Evolutionary conservation across 2,888 invertebrate genomes (phyloP).

Genomic region (Bursaphelenchus okinawaensis): DNA sequence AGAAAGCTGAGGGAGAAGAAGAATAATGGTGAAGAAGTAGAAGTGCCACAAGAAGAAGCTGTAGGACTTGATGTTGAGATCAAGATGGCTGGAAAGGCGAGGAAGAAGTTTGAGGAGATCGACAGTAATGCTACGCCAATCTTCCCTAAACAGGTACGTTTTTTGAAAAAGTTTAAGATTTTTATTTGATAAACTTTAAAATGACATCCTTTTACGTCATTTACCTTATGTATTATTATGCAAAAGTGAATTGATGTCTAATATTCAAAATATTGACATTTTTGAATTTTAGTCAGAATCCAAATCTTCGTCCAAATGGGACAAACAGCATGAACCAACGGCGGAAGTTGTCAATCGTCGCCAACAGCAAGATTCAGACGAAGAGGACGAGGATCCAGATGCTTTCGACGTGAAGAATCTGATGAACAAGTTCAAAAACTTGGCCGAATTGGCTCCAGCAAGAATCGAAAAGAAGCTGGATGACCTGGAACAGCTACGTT

Average conservation of each 20-base stretch:
- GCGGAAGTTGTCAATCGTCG: conserved; percentile 53
- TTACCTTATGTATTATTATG: background rate
- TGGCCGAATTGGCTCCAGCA: conserved; percentile 35
- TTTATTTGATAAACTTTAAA: too few relatives aligned
- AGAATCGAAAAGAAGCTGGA: conserved; percentile 36
- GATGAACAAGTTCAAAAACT: conserved; percentile 58
- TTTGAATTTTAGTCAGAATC: conserved; percentile 27
- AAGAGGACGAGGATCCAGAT: conserved; percentile 39
- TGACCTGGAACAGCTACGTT: conserved; percentile 34
- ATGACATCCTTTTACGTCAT: too few relatives aligned
- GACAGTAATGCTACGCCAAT: conserved; percentile 62
- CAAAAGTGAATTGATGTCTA: background rate
- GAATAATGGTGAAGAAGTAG: conserved; percentile 13
- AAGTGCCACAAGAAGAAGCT: conserved; percentile 11
- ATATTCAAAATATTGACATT: background rate
- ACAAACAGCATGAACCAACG: conserved; percentile 45
- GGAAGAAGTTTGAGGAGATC: conserved; percentile 80
- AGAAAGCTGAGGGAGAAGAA: conserved; percentile 44
- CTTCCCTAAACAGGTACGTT: conserved; percentile 14
- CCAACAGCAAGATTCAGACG: conserved; percentile 11
- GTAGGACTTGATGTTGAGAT: conserved; percentile 49
- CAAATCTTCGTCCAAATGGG: conserved; percentile 41
- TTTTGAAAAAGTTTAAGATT: too few relatives aligned
- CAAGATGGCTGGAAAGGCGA: conserved; percentile 72
- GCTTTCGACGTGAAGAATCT: conserved; percentile 56